Conservation (phyloP, 1,140 invertebrate genomes). For the Drosophila eugracilis region DNA sequence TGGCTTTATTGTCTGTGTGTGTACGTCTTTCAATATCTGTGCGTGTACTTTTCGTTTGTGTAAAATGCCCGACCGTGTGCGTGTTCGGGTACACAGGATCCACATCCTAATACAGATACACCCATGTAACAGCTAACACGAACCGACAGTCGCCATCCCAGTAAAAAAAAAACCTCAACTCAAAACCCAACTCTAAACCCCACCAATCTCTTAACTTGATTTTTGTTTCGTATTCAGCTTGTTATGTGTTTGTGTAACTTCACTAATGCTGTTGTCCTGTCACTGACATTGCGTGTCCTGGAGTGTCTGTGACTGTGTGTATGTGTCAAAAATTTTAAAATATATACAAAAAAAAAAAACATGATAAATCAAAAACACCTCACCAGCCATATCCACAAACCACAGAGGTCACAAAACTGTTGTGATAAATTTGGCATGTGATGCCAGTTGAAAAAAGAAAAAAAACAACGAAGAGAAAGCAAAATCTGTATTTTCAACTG, state of each 20-base stretch:
- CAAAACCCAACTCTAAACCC: slow-evolving; percentile 13
- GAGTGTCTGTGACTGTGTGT: slow-evolving; percentile 15
- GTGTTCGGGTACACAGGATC: background rate
- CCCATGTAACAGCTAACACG: slow-evolving; percentile 52
- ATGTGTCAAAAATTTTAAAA: slow-evolving; percentile 30
- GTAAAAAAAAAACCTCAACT: slow-evolving; percentile 5
- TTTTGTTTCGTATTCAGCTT: slow-evolving; percentile 38
- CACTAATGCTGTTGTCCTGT: slow-evolving; percentile 52
- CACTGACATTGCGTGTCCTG: slow-evolving; percentile 44
- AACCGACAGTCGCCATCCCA: slow-evolving; percentile 37
- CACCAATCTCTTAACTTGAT: slow-evolving; percentile 48
- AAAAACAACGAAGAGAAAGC: background rate
- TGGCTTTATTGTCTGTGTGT: slow-evolving; percentile 45
- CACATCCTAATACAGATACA: slow-evolving; percentile 10
- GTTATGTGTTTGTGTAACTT: slow-evolving; percentile 52
- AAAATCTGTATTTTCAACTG: slow-evolving; percentile 11
- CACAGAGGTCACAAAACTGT: slow-evolving; percentile 31
- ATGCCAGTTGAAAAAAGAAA: slow-evolving; percentile 21
- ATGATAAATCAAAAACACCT: slow-evolving; percentile 9
- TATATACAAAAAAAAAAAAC: slow-evolving; percentile 4
- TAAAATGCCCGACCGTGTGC: slow-evolving; percentile 17
- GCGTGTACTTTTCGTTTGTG: slow-evolving; percentile 45
- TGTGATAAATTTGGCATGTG: slow-evolving; percentile 32
- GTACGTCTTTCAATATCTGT: slow-evolving; percentile 56
- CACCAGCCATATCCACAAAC: slow-evolving; percentile 17